phyloP scores from a whole-genome alignment of 1,140 invertebrate genomes.

The Zaprionus inermis region DNA sequence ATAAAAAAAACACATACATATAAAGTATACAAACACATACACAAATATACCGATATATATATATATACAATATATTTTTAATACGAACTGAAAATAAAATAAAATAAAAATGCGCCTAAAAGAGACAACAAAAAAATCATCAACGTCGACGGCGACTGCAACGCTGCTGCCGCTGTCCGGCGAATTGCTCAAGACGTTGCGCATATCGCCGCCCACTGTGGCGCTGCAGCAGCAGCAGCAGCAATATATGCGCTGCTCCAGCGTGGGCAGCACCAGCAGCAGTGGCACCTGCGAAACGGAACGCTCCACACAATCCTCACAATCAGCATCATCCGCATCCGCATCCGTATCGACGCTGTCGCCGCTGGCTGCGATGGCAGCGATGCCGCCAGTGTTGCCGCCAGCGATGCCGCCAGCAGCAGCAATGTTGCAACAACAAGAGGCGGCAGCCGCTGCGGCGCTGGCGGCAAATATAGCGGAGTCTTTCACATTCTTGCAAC shows the following conservation, averaged over 20 bases:
- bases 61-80: constrained; percentile 62
- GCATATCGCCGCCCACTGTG: constrained; percentile 49
- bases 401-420: neutral
- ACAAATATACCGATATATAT: constrained; percentile 37
- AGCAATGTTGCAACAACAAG: constrained; percentile 15
- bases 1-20: constrained; percentile 57
- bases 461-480: constrained; percentile 79
- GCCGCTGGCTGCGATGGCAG: constrained; percentile 41
- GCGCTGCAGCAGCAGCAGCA: constrained; percentile 43
- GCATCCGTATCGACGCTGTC: constrained; percentile 38
- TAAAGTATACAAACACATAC: constrained; percentile 49
- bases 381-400: constrained; percentile 5
- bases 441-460: constrained; percentile 65
- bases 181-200: constrained; percentile 56
- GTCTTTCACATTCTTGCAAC: constrained; percentile 79
- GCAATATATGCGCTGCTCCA: constrained; percentile 62
- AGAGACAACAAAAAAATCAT: constrained; percentile 72
- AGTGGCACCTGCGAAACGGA: constrained; percentile 79
- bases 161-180: constrained; percentile 49
- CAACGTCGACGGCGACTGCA: neutral
- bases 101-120: constrained; percentile 67
- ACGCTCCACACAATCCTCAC: constrained; percentile 61
- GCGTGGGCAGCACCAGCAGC: constrained; percentile 81
- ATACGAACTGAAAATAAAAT: constrained; percentile 33
- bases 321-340: constrained; percentile 19